phyloP scores from a whole-genome alignment of 2,888 invertebrate genomes.

The Athripsodes cinereus region DNA sequence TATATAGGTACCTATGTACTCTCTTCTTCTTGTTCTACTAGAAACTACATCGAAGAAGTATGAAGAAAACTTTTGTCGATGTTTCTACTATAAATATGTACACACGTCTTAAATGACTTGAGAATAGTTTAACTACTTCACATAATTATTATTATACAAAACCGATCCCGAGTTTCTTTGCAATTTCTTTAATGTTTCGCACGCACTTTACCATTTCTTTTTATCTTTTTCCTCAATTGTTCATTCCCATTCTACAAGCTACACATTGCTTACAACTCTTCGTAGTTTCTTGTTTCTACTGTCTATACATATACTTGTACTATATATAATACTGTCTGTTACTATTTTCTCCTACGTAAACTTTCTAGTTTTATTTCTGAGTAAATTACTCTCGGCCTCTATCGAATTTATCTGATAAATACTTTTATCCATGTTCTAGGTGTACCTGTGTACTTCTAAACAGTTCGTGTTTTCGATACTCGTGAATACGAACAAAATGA shows the following conservation, averaged over 20 bases:
- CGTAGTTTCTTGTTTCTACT: neutral
- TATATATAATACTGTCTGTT: no score
- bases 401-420: conserved; percentile 23
- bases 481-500: neutral
- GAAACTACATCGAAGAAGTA: no score
- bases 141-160: neutral
- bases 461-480: neutral
- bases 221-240: neutral
- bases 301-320: neutral
- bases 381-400: conserved; percentile 20
- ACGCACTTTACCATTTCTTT: neutral
- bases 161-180: conserved; percentile 1
- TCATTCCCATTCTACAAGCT: neutral
- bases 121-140: neutral
- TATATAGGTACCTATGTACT: no score
- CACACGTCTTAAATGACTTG: neutral
- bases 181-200: neutral
- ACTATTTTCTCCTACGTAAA: no score
- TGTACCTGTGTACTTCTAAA: conserved; percentile 1
- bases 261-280: no score
- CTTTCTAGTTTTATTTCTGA: conserved; percentile 17
- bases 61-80: no score
- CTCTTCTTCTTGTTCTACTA: no score
- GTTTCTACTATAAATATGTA: no score
- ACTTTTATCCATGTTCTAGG: conserved; percentile 18